Base-by-base conservation (phyloP, 2,888 invertebrate genomes). In the Drosophila suboccidentalis region DNA sequence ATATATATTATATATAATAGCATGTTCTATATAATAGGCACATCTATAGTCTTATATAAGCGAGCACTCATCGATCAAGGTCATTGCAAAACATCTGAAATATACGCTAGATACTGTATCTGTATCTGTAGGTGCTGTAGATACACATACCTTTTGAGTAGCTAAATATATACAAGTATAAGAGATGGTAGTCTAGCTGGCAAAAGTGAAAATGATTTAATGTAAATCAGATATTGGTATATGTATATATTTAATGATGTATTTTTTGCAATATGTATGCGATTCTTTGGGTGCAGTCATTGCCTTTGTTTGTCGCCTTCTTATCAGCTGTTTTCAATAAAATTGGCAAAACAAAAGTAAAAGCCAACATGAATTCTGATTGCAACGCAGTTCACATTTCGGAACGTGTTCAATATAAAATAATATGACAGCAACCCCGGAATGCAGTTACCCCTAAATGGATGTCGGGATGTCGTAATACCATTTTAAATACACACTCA, bases 121-220 rank as follows among this genome's bases (percentile, higher is more conserved):
- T 38, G 39, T 54, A 15, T 4, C n/a, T 26, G 39, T 15, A 10
- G 8, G 32, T 26, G 43, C 39, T 60, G 67, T 60, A 53, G 34
- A 44, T 64, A 67, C 22, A 60, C 8, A 43, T 57, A 55, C 59
- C 49, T 59, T 29, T 17, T 5, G 11, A n/a, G 4, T 34, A 22
- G 22, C 17, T 34, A 43, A 26, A 26, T 47, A 47, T 36, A 13
- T 39, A 43, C 55, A 71, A 49, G 22, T 22, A 71, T 47, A 53
- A 41, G 36, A 29, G 38, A 47, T 46, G 46, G 46, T 15, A 44
- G 55, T 19, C 13, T 19, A 55, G 32, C 67, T 68, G 65, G 59
- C 67, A 81, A 71, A 83, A 78, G 73, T 83, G 71, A 80, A 78
- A 75, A 68, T 67, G 38, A 65, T 65, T 65, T 46, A 73, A 75